Conservation (phyloP, 1,140 invertebrate species). For the Zophobas atratus region DNA sequence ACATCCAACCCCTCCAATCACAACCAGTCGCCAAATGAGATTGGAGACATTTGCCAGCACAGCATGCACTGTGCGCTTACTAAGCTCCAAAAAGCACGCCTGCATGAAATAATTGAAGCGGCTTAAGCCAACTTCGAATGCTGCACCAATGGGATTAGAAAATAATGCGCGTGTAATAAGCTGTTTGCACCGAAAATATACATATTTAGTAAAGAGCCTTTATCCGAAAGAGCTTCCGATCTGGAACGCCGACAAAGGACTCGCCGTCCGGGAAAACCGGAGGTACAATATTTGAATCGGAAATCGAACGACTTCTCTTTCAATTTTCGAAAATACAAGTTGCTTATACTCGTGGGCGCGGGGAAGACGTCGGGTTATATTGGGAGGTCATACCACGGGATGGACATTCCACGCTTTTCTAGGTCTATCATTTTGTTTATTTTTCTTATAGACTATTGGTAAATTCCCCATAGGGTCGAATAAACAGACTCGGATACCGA, state of each 20-base stretch:
- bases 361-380: no score
- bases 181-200: constrained; percentile 14
- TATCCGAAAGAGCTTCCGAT: constrained; percentile 9
- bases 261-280: not conserved
- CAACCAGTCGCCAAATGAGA: constrained; percentile 51
- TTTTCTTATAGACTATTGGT: no score
- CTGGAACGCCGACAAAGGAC: not conserved
- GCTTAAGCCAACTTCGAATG: constrained; percentile 41
- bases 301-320: constrained; percentile 10
- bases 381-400: no score
- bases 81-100: constrained; percentile 50
- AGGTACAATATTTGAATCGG: constrained; percentile 1
- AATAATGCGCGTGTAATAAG: constrained; percentile 20
- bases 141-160: constrained; percentile 17
- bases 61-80: constrained; percentile 48
- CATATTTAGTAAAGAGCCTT: constrained; percentile 2
- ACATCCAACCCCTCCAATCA: constrained; percentile 50
- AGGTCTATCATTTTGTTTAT: no score
- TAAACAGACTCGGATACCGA: no score
- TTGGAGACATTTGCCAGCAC: constrained; percentile 53
- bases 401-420: no score
- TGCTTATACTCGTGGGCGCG: no score
- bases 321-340: no score
- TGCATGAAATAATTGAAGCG: constrained; percentile 52
- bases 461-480: no score